These are phyloP conservation scores for Trochalopteron elliotii DNA, from an alignment of 2,113 vertebrate genomes.

Conservation along the genomic window DNA sequence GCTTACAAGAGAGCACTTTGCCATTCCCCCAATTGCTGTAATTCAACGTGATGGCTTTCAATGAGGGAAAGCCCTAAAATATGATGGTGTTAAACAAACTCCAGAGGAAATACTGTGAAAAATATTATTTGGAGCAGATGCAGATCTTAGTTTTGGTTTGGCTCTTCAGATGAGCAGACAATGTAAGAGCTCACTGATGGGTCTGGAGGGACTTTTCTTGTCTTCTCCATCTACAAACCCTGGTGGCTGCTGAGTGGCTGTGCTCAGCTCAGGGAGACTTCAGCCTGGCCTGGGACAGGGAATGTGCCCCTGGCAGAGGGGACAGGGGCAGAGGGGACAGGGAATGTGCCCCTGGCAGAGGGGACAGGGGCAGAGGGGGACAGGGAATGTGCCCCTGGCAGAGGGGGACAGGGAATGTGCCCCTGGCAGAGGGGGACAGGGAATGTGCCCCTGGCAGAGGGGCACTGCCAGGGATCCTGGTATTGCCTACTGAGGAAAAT, in stretches of 20 bases:
- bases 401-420: too few species aligned
- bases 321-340: too few species aligned
- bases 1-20: not conserved
- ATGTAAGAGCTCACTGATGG: accelerated
- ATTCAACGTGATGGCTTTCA: slow-evolving; percentile 39
- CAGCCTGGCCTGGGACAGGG: not conserved
- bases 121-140: not conserved
- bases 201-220: not conserved
- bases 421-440: too few species aligned
- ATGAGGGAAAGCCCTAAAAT: slow-evolving; percentile 22
- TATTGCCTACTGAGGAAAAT: not conserved
- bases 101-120: slow-evolving; percentile 45
- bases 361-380: too few species aligned
- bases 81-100: slow-evolving; percentile 55
- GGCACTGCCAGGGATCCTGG: accelerated
- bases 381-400: too few species aligned
- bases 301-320: not conserved
- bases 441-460: not conserved
- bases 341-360: too few species aligned
- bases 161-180: not conserved
- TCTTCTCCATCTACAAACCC: not conserved
- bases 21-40: not conserved
- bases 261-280: not conserved
- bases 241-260: not conserved
- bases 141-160: not conserved